Base-by-base conservation (phyloP, 1,140 invertebrate genomes). In the Galleria mellonella region DNA sequence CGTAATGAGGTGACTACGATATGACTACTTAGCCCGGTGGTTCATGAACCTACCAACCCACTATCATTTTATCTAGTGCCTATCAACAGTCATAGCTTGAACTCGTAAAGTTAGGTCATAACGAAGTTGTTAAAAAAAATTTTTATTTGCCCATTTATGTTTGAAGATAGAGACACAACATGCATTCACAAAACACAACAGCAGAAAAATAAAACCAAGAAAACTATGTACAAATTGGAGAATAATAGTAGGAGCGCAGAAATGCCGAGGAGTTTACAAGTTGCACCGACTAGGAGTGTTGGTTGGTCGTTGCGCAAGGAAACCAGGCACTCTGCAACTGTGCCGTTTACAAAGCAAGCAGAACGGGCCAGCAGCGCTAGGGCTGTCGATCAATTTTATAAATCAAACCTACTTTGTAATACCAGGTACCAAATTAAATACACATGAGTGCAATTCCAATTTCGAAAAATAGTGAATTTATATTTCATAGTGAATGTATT, bases 1-100 rank as follows among this genome's bases (percentile, higher is more conserved):
- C 76, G 75, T 71, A 79, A 83, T 76, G 68, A 77, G 71, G 70
- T 23, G 17, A 23, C 17, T 23, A 23, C 76, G 72, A 65, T 72
- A 62, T 66, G 65, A 64, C 72, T 35, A n/a, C n/a, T 6, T 57
- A 72, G 60, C 64, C 54, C 59, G 67, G 67, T n/a, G 61, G 59
- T 40, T 62, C 54, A 58, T 62, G 55, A 58, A 66, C 56, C 53
- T 64, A 63, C 55, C 53, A 57, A 46, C 53, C 49, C 53, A 50
- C 47, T 50, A 57, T 58, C 45, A 54, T 51, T 45, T 4, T 31
- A n/a, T 31, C 17, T 23, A 23, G 8, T n/a, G 2, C 1, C 9
- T 31, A 10, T 31, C 30, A 2, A 31, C 9, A 9, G 2, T 8
- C 8, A 10, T 31, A 31, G 30, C 9, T 5, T 29, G 4, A 29